These are phyloP conservation scores for Drosophila sproati DNA, from an alignment of 1,140 invertebrate species.

Conservation along the genomic window DNA sequence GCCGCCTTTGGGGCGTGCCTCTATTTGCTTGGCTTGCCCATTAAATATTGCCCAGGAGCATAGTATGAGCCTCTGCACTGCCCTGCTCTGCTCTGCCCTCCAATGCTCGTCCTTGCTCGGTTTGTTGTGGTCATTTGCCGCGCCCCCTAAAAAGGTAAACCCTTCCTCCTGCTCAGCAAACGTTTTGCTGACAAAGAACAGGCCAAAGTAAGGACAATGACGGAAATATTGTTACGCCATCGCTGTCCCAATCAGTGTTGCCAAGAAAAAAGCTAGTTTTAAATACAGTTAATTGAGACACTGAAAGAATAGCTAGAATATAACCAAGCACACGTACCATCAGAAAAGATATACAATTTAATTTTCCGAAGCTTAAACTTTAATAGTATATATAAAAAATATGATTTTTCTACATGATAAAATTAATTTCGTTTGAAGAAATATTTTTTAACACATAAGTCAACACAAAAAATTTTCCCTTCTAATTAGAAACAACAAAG, in stretches of 20 bases:
- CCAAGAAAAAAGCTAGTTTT: not conserved
- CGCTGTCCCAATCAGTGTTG: not conserved
- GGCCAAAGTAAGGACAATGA: conserved; percentile 30
- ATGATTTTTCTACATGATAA: no score
- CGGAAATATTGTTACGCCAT: conserved; percentile 27
- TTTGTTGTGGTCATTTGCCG: conserved; percentile 74
- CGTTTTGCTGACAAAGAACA: conserved; percentile 71
- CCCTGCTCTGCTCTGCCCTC: not conserved
- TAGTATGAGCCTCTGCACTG: not conserved
- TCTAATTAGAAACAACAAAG: no score
- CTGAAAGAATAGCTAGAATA: no score
- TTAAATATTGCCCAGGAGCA: conserved; percentile 62
- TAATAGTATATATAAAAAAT: no score
- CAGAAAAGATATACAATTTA: no score
- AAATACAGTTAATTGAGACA: no score
- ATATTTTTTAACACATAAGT: no score
- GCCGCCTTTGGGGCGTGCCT: conserved; percentile 55
- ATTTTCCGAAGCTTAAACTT: no score
- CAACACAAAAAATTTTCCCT: not conserved
- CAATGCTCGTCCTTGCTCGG: not conserved
- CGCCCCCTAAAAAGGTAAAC: not conserved
- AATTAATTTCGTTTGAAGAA: no score
- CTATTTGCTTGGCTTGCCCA: conserved; percentile 62
- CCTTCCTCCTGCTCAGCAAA: not conserved
- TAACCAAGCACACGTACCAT: no score